These are phyloP conservation scores for Parapsyche elsis DNA, from an alignment of 1,140 invertebrate species.

Conservation along the genomic window DNA sequence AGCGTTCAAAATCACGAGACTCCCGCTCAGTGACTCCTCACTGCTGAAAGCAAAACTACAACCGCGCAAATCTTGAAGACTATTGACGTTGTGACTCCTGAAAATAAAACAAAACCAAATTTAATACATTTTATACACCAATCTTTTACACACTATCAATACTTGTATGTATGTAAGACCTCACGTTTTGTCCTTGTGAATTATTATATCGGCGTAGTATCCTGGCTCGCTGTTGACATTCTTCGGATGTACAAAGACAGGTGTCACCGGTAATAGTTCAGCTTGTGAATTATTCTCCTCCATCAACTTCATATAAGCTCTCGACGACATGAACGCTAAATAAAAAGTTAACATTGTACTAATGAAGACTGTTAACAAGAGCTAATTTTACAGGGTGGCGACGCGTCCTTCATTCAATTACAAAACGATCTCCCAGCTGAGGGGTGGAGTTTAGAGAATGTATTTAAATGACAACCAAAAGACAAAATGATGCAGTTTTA, in stretches of 20 bases:
- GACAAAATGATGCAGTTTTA: too few species aligned
- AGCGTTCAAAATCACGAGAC: constrained; percentile 68
- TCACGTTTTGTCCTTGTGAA: constrained; percentile 71
- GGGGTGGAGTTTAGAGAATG: too few species aligned
- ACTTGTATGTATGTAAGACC: too few species aligned
- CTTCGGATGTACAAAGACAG: constrained; percentile 70
- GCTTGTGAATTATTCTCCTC: constrained; percentile 61
- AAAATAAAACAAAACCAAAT: constrained; percentile 56
- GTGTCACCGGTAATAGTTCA: constrained; percentile 69
- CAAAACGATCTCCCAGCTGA: too few species aligned
- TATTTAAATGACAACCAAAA: too few species aligned
- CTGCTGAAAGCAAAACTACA: constrained; percentile 69
- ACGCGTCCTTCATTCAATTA: too few species aligned
- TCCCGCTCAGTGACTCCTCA: constrained; percentile 69
- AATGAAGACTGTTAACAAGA: too few species aligned
- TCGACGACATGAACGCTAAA: constrained; percentile 71
- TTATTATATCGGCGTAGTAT: constrained; percentile 73
- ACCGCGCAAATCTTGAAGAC: constrained; percentile 70
- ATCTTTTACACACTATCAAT: constrained; percentile 6
- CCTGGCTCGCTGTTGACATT: constrained; percentile 67
- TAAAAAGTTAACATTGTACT: constrained; percentile 1
- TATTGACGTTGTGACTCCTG: constrained; percentile 70
- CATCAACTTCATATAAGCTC: constrained; percentile 67
- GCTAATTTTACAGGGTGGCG: too few species aligned
- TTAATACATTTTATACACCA: constrained; percentile 9